These are phyloP conservation scores for Phoenicopterus ruber DNA, from an alignment of 2,113 vertebrate species.

Conservation along the genomic window DNA sequence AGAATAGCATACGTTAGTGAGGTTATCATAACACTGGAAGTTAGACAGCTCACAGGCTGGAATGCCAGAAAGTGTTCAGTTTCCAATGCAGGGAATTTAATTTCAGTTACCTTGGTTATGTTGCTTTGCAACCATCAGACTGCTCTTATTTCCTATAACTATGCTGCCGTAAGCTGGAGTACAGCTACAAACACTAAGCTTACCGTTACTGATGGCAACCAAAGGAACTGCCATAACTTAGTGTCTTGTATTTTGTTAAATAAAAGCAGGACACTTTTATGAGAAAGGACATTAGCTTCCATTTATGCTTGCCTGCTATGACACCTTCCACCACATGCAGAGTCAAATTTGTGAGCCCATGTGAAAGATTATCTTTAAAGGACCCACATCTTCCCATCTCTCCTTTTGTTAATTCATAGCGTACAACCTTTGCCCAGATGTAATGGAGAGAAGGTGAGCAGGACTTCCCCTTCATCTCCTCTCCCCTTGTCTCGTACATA, in stretches of 20 bases:
- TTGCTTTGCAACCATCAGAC: neutral
- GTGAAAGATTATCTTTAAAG: neutral
- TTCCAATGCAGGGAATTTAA: neutral
- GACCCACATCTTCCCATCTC: neutral
- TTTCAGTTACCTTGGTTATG: neutral
- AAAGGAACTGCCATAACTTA: neutral
- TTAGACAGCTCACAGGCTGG: neutral
- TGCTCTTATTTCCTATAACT: neutral
- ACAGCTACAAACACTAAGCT: neutral
- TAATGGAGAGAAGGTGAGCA: neutral
- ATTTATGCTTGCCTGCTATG: neutral
- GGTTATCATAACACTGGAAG: neutral
- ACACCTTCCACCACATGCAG: neutral
- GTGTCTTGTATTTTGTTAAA: neutral
- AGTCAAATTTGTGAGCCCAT: neutral
- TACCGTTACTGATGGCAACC: fast-evolving
- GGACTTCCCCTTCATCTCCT: neutral
- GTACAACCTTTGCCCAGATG: neutral
- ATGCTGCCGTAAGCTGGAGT: neutral
- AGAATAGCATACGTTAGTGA: neutral
- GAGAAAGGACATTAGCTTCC: neutral
- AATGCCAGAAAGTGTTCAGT: neutral
- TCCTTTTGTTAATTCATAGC: neutral
- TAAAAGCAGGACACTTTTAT: neutral
- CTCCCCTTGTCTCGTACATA: neutral